These are phyloP conservation scores for Siphlonurus alternatus DNA, from an alignment of 2,888 invertebrate genomes.

Conservation along the genomic window DNA sequence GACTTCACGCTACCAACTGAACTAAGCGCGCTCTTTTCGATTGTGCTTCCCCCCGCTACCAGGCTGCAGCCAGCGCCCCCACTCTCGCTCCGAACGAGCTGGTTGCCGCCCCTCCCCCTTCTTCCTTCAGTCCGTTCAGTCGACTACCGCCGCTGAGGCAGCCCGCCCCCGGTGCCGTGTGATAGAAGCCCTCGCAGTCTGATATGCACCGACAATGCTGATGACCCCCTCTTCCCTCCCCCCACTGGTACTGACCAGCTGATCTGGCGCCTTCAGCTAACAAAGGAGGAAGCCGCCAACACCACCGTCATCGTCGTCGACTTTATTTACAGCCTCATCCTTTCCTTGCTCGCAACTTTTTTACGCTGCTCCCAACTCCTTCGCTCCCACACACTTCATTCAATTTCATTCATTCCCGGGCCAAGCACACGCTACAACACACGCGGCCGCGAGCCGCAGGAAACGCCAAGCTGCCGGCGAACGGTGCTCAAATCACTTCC, in stretches of 20 bases:
- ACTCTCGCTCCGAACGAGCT: neutral
- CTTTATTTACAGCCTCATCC: neutral
- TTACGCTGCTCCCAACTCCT: neutral
- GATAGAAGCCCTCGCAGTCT: neutral
- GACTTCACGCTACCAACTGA: constrained; percentile 1
- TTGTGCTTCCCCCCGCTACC: neutral
- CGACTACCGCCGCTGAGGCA: neutral
- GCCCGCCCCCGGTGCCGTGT: neutral
- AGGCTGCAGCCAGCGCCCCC: neutral
- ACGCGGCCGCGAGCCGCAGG: neutral
- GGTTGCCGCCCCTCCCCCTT: neutral
- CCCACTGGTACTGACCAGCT: neutral
- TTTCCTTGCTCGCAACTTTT: neutral
- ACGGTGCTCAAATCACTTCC: neutral
- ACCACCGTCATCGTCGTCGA: neutral
- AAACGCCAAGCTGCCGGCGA: neutral
- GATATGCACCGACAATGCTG: neutral
- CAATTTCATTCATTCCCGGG: neutral
- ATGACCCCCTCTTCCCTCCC: neutral
- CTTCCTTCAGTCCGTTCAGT: neutral
- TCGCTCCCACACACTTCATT: neutral
- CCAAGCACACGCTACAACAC: neutral
- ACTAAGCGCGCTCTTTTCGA: constrained; percentile 4
- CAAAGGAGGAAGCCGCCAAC: neutral
- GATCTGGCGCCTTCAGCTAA: neutral